These are phyloP conservation scores for Hydra vulgaris DNA, from an alignment of 30 jellyfish, hydroid and myxozoan species.

Conservation along the genomic window DNA sequence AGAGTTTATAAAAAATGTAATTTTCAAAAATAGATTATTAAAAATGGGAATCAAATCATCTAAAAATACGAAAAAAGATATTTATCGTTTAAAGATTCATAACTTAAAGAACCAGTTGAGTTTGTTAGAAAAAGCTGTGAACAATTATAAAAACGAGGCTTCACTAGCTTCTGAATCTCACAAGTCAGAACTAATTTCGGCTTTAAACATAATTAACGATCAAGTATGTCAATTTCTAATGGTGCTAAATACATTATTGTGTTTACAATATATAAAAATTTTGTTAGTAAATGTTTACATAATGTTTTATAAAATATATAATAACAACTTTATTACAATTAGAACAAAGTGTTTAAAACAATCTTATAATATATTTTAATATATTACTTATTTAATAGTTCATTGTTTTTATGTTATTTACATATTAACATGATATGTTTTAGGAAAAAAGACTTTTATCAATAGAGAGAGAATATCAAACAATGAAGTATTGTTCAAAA, in stretches of 20 bases:
- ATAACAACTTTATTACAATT: too few species aligned
- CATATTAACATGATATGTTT: background rate
- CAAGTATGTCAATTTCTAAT: too few species aligned
- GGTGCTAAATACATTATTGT: too few species aligned
- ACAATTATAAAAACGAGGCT: background rate
- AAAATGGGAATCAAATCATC: slow-evolving; percentile 5
- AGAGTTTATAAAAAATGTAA: too few species aligned
- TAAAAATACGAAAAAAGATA: background rate
- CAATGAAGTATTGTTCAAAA: background rate
- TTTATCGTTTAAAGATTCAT: background rate
- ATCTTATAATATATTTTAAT: too few species aligned
- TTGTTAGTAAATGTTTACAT: too few species aligned
- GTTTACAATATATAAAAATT: too few species aligned
- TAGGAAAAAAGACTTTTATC: background rate
- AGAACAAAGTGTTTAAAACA: background rate
- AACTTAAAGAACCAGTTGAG: background rate
- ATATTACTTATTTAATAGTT: background rate
- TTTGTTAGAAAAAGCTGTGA: background rate
- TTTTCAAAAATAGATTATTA: too few species aligned
- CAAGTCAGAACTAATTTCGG: background rate
- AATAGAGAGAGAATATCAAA: background rate
- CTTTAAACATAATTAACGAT: background rate
- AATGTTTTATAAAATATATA: too few species aligned
- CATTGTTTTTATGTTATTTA: background rate
- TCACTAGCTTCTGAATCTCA: background rate